These are phyloP conservation scores for Maccullochella peelii DNA, from an alignment of 2,113 vertebrate species.

Conservation along the genomic window DNA sequence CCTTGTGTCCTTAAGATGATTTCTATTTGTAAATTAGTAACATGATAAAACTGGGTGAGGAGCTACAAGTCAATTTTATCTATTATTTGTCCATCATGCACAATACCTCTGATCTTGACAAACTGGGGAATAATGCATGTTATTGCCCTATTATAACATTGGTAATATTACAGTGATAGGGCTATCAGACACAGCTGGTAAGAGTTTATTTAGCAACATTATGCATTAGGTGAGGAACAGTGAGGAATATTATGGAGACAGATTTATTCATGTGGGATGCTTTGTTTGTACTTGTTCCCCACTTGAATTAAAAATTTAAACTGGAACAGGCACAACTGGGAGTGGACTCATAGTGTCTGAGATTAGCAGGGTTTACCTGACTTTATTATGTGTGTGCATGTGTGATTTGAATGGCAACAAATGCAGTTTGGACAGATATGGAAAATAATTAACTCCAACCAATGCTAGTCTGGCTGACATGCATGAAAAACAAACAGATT, in stretches of 20 bases:
- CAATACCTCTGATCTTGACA: not conserved
- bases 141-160: too few relatives aligned
- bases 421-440: not conserved
- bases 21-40: not conserved
- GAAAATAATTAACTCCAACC: not conserved
- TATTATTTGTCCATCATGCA: not conserved
- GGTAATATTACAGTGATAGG: too few relatives aligned
- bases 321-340: not conserved
- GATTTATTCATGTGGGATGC: not conserved
- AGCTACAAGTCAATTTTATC: not conserved
- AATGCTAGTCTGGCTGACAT: constrained; percentile 1
- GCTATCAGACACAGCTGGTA: too few relatives aligned
- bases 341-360: not conserved
- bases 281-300: not conserved
- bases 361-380: not conserved
- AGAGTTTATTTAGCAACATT: too few relatives aligned
- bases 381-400: not conserved
- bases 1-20: not conserved
- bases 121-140: not conserved
- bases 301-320: not conserved
- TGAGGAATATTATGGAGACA: too few relatives aligned
- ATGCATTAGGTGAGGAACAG: too few relatives aligned
- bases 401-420: constrained; percentile 15
- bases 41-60: not conserved
- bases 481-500: not conserved